phyloP scores from a whole-genome alignment of 2,888 invertebrate genomes.

The Eupsilia transversa region DNA sequence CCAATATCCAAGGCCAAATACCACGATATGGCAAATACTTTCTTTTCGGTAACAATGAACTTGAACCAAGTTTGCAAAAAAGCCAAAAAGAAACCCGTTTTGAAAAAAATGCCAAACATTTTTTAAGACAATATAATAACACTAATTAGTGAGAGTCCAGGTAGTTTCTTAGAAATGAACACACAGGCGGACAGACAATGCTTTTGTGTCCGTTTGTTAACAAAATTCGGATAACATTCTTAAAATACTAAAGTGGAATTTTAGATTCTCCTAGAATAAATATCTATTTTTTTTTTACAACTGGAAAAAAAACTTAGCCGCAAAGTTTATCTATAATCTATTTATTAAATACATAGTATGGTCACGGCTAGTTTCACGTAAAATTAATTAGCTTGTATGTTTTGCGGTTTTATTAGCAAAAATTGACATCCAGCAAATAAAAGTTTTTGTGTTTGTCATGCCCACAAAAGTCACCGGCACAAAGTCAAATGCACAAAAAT shows the following conservation, averaged over 20 bases:
- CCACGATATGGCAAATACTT: slow-evolving; percentile 1
- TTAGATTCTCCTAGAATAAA: not conserved
- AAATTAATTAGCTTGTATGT: not conserved
- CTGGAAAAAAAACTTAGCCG: not conserved
- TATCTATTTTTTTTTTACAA: not conserved
- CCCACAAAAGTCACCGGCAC: too few species aligned
- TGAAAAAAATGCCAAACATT: slow-evolving; percentile 17
- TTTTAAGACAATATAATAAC: not conserved
- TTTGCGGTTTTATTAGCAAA: not conserved
- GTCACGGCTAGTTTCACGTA: slow-evolving; percentile 9
- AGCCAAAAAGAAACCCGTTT: slow-evolving; percentile 13
- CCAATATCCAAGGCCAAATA: not conserved
- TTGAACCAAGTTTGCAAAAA: slow-evolving; percentile 4
- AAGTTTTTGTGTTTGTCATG: not conserved
- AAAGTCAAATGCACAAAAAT: too few species aligned
- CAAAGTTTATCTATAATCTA: slow-evolving; percentile 8
- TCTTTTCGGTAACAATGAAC: slow-evolving; percentile 14
- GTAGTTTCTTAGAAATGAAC: slow-evolving; percentile 44
- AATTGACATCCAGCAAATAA: not conserved
- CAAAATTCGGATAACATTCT: slow-evolving; percentile 19
- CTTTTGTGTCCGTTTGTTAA: slow-evolving; percentile 22
- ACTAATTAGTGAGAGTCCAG: slow-evolving; percentile 43
- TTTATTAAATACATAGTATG: not conserved
- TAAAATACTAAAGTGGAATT: slow-evolving; percentile 17
- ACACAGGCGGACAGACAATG: slow-evolving; percentile 23